Conservation (phyloP, 2,888 invertebrate genomes). For the Hirtodrosophila duncani region DNA sequence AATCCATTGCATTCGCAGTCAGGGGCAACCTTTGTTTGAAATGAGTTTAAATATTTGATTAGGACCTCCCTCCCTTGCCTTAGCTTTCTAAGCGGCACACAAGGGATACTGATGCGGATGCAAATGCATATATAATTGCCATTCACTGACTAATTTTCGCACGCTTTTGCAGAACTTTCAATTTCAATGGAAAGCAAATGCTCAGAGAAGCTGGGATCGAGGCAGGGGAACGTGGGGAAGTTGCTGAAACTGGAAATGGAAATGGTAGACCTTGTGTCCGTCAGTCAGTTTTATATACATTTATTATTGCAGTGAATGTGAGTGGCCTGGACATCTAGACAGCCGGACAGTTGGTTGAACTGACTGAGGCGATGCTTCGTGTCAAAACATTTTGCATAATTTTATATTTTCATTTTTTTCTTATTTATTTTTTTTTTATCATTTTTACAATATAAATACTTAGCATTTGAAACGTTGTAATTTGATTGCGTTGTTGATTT, state of each 20-base stretch:
- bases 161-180: slow-evolving; percentile 36
- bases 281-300: no score
- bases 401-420: slow-evolving; percentile 23
- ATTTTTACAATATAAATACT: no score
- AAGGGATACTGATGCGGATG: no score
- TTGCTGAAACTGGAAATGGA: slow-evolving; percentile 27
- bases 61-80: no score
- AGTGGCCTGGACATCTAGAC: slow-evolving; percentile 28
- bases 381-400: slow-evolving; percentile 43
- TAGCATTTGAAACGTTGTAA: slow-evolving; percentile 27
- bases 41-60: no score
- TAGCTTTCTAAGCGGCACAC: no score
- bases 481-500: slow-evolving; percentile 52
- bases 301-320: slow-evolving; percentile 41
- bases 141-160: slow-evolving; percentile 4
- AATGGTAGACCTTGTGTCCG: slow-evolving; percentile 55
- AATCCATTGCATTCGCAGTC: no score
- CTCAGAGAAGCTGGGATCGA: neutral
- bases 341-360: slow-evolving; percentile 11
- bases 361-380: slow-evolving; percentile 27
- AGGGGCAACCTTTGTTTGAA: no score
- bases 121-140: slow-evolving; percentile 23
- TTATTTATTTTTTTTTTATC: slow-evolving; percentile 7
- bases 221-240: slow-evolving; percentile 11
- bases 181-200: slow-evolving; percentile 29